phyloP scores from a whole-genome alignment of 64 coral and sea anemone species.

The Anthopleura sola region DNA sequence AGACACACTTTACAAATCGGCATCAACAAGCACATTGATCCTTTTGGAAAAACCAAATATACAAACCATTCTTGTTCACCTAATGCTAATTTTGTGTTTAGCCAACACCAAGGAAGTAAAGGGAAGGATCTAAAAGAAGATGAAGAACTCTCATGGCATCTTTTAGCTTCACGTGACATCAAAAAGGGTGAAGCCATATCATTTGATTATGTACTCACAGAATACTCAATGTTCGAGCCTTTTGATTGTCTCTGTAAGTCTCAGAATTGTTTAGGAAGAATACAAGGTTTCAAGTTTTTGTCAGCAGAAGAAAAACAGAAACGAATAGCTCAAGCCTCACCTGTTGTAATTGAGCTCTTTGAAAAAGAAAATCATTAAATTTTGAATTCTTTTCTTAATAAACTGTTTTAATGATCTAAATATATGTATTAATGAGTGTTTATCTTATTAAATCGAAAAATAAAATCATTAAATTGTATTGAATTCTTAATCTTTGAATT shows the following conservation, averaged over 20 bases:
- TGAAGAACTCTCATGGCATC: neutral
- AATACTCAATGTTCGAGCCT: neutral
- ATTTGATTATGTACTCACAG: slow-evolving; percentile 36
- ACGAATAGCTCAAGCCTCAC: neutral
- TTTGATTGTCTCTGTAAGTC: slow-evolving; percentile 30
- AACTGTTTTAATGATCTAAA: too few relatives aligned
- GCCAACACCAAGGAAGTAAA: neutral
- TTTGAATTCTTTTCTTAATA: too few relatives aligned
- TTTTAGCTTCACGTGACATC: slow-evolving; percentile 27
- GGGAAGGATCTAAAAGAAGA: neutral
- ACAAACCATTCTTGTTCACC: slow-evolving; percentile 28
- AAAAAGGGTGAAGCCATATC: slow-evolving; percentile 43
- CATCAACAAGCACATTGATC: slow-evolving; percentile 1
- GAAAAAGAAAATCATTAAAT: neutral
- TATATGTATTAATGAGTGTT: too few relatives aligned
- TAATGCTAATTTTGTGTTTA: slow-evolving; percentile 9
- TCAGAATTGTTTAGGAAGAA: slow-evolving; percentile 13
- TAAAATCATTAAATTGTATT: too few relatives aligned
- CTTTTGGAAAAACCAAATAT: neutral
- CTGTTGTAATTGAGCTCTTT: slow-evolving; percentile 6
- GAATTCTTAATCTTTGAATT: too few relatives aligned
- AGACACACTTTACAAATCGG: slow-evolving; percentile 13
- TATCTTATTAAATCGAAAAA: too few relatives aligned
- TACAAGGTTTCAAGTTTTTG: slow-evolving; percentile 46
- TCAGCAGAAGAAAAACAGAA: slow-evolving; percentile 4